Evolutionary conservation across 2,888 invertebrate species (phyloP).

Genomic region (Tineola bisselliella): DNA sequence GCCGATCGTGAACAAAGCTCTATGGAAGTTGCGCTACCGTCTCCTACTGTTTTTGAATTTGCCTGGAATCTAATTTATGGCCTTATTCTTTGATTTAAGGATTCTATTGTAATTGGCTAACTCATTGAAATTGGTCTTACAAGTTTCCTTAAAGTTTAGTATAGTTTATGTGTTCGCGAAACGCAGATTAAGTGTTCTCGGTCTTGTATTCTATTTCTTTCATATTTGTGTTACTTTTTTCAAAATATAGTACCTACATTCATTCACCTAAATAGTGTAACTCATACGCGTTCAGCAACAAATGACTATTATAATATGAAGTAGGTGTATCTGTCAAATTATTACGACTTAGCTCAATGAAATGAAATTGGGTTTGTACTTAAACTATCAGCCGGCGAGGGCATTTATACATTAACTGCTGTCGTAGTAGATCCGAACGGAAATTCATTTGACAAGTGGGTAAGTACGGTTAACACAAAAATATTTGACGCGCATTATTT

Average conservation of each 20-base stretch:
- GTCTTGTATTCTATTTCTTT: background rate
- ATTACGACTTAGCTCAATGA: constrained; percentile 14
- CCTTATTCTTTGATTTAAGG: constrained; percentile 49
- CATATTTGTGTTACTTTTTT: too few relatives aligned
- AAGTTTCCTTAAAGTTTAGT: constrained; percentile 36
- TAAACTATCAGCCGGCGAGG: constrained; percentile 16
- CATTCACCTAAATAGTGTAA: background rate
- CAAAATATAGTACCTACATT: background rate
- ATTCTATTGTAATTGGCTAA: constrained; percentile 55
- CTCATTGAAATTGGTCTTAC: constrained; percentile 39
- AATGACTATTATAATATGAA: background rate
- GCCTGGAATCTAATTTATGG: constrained; percentile 60
- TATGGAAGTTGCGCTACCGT: constrained; percentile 58
- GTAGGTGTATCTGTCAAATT: constrained; percentile 14
- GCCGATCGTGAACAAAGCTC: constrained; percentile 57
- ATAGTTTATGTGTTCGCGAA: constrained; percentile 32
- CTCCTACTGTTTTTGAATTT: constrained; percentile 68
- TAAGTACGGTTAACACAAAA: background rate
- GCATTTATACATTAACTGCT: constrained; percentile 36
- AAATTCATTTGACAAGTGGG: constrained; percentile 28
- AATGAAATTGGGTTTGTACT: constrained; percentile 17
- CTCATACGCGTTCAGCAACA: background rate
- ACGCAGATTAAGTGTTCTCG: constrained; percentile 21
- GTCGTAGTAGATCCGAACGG: constrained; percentile 30
- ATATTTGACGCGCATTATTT: background rate